phyloP scores from a whole-genome alignment of 2,797 vertebrate species.

The Okamejei kenojei region DNA sequence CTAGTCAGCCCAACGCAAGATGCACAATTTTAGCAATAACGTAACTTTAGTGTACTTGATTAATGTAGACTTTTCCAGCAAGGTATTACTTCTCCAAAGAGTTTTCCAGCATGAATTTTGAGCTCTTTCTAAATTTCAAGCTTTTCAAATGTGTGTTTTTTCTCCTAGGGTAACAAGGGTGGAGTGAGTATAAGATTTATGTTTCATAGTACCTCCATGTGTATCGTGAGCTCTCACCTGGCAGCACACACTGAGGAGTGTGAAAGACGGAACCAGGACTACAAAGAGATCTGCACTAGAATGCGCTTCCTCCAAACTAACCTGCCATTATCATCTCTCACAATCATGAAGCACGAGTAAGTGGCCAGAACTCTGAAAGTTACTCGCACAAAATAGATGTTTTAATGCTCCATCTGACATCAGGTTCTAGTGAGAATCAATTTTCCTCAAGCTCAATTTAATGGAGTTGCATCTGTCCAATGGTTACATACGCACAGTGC shows the following conservation, averaged over 20 bases:
- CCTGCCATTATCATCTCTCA: slow-evolving; percentile 63
- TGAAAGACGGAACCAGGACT: slow-evolving; percentile 91
- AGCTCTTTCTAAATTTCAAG: background rate
- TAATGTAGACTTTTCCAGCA: background rate
- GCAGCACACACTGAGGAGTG: slow-evolving; percentile 86
- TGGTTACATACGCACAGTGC: background rate
- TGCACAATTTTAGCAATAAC: no score
- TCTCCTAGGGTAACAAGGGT: slow-evolving; percentile 85
- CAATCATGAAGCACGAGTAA: slow-evolving; percentile 85
- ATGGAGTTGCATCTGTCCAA: background rate
- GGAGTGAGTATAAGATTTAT: slow-evolving; percentile 84
- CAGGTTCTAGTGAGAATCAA: background rate
- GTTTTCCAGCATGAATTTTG: background rate
- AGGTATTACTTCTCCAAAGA: background rate
- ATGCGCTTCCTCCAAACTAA: slow-evolving; percentile 76
- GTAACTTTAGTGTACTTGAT: background rate
- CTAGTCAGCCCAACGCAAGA: no score
- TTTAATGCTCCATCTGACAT: background rate
- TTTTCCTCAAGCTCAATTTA: background rate
- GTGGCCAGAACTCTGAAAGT: slow-evolving; percentile 41
- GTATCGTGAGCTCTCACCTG: slow-evolving; percentile 88
- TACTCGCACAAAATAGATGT: background rate
- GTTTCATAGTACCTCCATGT: slow-evolving; percentile 86
- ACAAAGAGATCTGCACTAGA: slow-evolving; percentile 84
- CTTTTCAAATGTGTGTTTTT: background rate